Percentiles rank a stretch among this genome's conserved stretches.
These are phyloP conservation scores for Orchestia grillus DNA, from an alignment of 1,140 invertebrate genomes.

Conservation along the genomic window DNA sequence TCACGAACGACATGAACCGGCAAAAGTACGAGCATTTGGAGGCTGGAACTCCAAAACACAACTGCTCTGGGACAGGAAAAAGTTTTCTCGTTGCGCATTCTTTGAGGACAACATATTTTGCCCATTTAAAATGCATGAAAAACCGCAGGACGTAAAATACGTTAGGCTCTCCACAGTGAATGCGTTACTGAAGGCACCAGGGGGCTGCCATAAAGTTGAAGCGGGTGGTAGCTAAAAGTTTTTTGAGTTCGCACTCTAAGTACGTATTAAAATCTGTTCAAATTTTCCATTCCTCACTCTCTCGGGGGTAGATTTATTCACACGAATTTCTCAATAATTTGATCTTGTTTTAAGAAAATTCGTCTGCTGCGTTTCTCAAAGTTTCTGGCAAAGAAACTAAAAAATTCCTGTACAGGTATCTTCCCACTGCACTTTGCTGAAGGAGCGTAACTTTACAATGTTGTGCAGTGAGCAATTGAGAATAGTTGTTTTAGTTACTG, in stretches of 20 bases:
- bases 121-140: neutral
- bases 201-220: neutral
- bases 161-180: neutral
- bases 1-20: slow-evolving; percentile 8
- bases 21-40: slow-evolving; percentile 1
- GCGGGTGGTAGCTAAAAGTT: neutral
- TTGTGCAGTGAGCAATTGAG: too few species aligned
- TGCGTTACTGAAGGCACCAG: neutral
- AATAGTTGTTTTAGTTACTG: too few species aligned
- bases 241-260: neutral
- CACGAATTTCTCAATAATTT: too few species aligned
- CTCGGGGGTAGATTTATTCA: too few species aligned
- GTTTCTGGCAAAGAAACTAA: too few species aligned
- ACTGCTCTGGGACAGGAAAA: neutral
- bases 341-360: too few species aligned
- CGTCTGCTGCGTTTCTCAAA: too few species aligned
- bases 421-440: too few species aligned
- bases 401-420: too few species aligned
- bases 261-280: too few species aligned
- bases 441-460: too few species aligned
- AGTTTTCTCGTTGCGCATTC: neutral
- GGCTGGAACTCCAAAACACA: slow-evolving; percentile 22
- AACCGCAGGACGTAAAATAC: neutral
- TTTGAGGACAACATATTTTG: neutral
- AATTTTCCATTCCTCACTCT: neutral